Conservation (phyloP, 2,888 invertebrate species). For the Morpho helenor region DNA sequence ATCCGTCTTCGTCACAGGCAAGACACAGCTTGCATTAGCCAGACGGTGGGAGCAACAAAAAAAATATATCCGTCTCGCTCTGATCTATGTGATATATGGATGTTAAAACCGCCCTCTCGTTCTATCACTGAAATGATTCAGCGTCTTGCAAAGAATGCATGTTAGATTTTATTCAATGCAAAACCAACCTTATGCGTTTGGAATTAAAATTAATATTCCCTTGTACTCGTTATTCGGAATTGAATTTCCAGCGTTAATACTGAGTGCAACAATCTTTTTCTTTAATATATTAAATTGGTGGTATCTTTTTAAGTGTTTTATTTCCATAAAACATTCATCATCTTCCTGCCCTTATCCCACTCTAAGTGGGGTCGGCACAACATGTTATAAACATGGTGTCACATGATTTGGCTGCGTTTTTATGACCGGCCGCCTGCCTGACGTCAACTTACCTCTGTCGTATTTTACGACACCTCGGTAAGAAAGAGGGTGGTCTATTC, state of each 20-base stretch:
- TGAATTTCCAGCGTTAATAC: constrained; percentile 63
- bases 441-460: too few relatives aligned
- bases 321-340: too few relatives aligned
- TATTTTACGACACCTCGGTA: too few relatives aligned
- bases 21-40: constrained; percentile 65
- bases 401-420: too few relatives aligned
- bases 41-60: constrained; percentile 40
- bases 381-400: too few relatives aligned
- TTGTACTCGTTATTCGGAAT: constrained; percentile 36
- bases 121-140: constrained; percentile 62
- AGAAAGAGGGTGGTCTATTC: too few relatives aligned
- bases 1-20: constrained; percentile 71
- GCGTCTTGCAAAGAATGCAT: constrained; percentile 54
- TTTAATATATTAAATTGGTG: constrained; percentile 48
- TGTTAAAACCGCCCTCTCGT: constrained; percentile 46
- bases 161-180: constrained; percentile 24
- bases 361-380: too few relatives aligned
- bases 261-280: constrained; percentile 63
- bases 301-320: too few relatives aligned
- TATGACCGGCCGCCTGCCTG: too few relatives aligned
- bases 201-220: constrained; percentile 27
- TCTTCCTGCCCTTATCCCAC: too few relatives aligned
- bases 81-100: constrained; percentile 33
- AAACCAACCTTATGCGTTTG: constrained; percentile 28
- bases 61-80: constrained; percentile 47